Evolutionary conservation across 1,140 invertebrate species (phyloP).

Genomic region (Xylocopa sonorina): DNA sequence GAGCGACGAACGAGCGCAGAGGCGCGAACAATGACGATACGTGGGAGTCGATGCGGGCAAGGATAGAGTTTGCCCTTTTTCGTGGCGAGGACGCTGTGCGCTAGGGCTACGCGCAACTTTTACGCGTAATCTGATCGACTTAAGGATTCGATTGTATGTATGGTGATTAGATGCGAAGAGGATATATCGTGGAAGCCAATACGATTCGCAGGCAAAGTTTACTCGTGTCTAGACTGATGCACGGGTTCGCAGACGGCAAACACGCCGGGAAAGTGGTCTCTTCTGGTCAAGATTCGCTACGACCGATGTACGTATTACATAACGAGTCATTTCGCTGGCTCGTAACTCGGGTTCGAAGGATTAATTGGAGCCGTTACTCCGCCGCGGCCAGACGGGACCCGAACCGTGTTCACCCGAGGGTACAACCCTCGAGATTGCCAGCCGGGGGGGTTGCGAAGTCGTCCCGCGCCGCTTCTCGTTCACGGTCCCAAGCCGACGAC

Average conservation of each 20-base stretch:
- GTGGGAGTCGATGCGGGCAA: no score
- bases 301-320: conserved; percentile 64
- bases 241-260: conserved; percentile 20
- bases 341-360: conserved; percentile 74
- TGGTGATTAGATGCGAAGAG: no score
- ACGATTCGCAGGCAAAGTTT: no score
- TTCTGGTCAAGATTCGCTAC: conserved; percentile 1
- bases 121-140: no score
- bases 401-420: conserved; percentile 65
- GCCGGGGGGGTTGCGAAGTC: conserved; percentile 37
- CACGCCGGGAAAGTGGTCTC: conserved; percentile 15
- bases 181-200: no score
- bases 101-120: no score
- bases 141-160: no score
- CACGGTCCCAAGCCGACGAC: conserved; percentile 17
- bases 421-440: conserved; percentile 62
- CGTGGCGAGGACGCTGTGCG: no score
- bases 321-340: conserved; percentile 69
- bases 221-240: no score
- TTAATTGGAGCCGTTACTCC: conserved; percentile 73
- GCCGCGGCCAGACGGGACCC: conserved; percentile 69
- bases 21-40: conserved; percentile 47
- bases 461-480: not conserved
- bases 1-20: conserved; percentile 41
- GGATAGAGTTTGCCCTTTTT: no score